Evolutionary conservation across 2,888 invertebrate genomes (phyloP).

Genomic region (Ormyrus nitidulus): DNA sequence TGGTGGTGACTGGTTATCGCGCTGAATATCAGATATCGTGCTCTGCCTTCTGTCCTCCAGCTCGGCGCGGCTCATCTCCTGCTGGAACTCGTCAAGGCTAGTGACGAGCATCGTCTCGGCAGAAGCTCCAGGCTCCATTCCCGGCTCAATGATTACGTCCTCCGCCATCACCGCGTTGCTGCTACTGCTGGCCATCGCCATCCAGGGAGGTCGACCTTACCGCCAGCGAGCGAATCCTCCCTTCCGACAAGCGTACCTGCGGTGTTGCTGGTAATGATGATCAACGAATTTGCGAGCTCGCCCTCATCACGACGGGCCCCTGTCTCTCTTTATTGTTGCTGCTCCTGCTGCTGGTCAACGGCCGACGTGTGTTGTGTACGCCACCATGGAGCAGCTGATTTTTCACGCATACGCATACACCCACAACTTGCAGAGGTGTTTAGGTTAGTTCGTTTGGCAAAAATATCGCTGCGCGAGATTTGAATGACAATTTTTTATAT

Average conservation of each 20-base stretch:
- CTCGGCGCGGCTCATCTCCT: slow-evolving; percentile 80
- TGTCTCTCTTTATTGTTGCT: neutral
- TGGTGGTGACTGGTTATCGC: neutral
- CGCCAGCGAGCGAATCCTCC: neutral
- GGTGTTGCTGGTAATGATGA: no score
- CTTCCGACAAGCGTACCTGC: no score
- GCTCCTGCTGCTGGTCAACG: slow-evolving; percentile 23
- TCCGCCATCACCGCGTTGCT: slow-evolving; percentile 6
- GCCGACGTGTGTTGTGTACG: slow-evolving; percentile 21
- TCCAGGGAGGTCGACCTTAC: no score
- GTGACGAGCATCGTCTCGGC: slow-evolving; percentile 83
- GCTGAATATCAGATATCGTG: slow-evolving; percentile 23
- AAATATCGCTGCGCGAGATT: no score
- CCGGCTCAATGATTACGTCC: slow-evolving; percentile 56
- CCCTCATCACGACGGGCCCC: slow-evolving; percentile 24
- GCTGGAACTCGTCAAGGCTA: slow-evolving; percentile 83
- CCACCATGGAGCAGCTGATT: slow-evolving; percentile 51
- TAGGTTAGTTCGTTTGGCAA: no score
- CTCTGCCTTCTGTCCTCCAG: slow-evolving; percentile 66
- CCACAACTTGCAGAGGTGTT: neutral
- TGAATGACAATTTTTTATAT: no score
- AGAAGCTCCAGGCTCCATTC: slow-evolving; percentile 79
- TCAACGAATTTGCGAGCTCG: neutral
- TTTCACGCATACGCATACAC: slow-evolving; percentile 4
- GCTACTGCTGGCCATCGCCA: neutral